These are phyloP conservation scores for Hesperophylax magnus DNA, from an alignment of 1,140 invertebrate species.

Conservation along the genomic window DNA sequence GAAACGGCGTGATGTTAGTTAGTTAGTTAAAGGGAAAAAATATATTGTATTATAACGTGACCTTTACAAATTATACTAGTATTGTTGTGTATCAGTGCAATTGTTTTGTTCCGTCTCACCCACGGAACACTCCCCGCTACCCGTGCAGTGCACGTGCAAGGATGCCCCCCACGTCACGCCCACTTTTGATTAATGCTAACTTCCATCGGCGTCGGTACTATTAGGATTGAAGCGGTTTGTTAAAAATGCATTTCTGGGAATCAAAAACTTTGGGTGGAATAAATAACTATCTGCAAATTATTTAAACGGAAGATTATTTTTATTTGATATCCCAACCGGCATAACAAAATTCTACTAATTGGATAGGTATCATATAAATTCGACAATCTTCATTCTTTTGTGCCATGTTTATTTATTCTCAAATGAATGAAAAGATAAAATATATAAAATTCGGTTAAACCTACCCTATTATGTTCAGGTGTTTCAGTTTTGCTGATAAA, in stretches of 20 bases:
- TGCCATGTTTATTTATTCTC: too few relatives aligned
- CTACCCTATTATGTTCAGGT: too few relatives aligned
- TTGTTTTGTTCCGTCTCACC: background rate
- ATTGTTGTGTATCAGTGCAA: background rate
- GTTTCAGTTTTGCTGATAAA: too few relatives aligned
- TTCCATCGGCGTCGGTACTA: background rate
- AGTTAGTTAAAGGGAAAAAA: too few relatives aligned
- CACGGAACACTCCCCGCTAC: background rate
- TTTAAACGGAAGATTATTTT: background rate
- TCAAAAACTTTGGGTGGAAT: background rate
- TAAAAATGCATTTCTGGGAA: background rate
- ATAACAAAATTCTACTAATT: too few relatives aligned
- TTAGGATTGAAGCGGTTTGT: too few relatives aligned
- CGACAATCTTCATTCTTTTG: too few relatives aligned
- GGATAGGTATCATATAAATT: too few relatives aligned
- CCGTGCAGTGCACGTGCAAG: background rate
- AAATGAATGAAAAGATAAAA: too few relatives aligned
- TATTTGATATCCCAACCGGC: background rate
- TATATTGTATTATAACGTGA: background rate
- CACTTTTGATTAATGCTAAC: slow-evolving; percentile 11
- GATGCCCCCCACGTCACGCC: background rate
- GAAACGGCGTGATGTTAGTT: too few relatives aligned
- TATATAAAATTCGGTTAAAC: too few relatives aligned
- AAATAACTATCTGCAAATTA: too few relatives aligned
- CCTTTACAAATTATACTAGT: background rate